Conservation (phyloP, 2,888 invertebrate species). For the Caenorhabditis japonica region DNA sequence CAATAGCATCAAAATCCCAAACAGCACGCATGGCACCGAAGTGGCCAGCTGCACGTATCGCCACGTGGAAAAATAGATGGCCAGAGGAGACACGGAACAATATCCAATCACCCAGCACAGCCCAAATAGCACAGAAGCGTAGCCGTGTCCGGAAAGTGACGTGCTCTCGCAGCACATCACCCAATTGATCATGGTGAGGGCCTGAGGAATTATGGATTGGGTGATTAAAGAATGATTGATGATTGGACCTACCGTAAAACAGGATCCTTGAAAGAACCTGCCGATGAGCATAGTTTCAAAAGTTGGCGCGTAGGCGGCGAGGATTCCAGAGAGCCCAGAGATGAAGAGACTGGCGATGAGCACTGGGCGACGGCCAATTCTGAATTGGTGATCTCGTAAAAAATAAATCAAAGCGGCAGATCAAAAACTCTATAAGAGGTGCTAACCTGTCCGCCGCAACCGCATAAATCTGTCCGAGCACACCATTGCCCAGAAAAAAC, state of each 20-base stretch:
- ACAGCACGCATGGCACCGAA: slow-evolving; percentile 57
- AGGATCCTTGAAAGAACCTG: slow-evolving; percentile 57
- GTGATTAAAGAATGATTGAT: too few species aligned
- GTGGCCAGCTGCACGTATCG: slow-evolving; percentile 59
- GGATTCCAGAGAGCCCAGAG: slow-evolving; percentile 52
- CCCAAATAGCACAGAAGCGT: slow-evolving; percentile 58
- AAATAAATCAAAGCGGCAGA: background rate
- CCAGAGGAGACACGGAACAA: slow-evolving; percentile 61
- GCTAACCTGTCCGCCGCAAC: slow-evolving; percentile 52
- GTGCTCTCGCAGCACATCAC: slow-evolving; percentile 63
- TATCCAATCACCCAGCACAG: slow-evolving; percentile 65
- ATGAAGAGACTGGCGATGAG: slow-evolving; percentile 52
- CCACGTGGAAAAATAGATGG: slow-evolving; percentile 64
- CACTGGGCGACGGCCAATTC: slow-evolving; percentile 57
- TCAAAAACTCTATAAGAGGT: background rate
- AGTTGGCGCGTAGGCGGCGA: slow-evolving; percentile 54
- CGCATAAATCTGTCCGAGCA: slow-evolving; percentile 57
- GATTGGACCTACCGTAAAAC: slow-evolving; percentile 49
- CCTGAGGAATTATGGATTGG: too few species aligned
- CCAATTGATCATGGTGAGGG: slow-evolving; percentile 61
- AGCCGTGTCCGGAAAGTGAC: slow-evolving; percentile 53
- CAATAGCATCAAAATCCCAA: slow-evolving; percentile 61
- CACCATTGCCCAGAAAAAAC: slow-evolving; percentile 57
- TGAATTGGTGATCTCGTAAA: slow-evolving; percentile 6
- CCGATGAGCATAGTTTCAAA: slow-evolving; percentile 52